Evolutionary conservation across 2,888 invertebrate species (phyloP).

Genomic region (Epirrhoe tristata): DNA sequence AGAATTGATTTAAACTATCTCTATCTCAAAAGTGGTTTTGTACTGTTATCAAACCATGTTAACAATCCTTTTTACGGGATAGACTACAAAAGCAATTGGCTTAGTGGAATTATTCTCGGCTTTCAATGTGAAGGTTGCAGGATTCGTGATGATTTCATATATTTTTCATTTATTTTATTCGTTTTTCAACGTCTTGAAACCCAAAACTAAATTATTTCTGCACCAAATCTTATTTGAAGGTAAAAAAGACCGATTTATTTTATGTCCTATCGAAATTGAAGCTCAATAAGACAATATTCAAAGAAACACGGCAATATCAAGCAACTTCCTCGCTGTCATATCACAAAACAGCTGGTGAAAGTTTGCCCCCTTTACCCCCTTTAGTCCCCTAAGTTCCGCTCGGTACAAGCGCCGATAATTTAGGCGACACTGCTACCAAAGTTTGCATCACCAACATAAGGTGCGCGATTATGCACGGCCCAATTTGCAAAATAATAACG

Average conservation of each 20-base stretch:
- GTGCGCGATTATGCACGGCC: conserved; percentile 50
- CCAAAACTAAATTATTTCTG: no score
- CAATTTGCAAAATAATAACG: conserved; percentile 27
- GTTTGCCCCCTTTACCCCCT: conserved; percentile 46
- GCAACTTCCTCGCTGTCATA: conserved; percentile 42
- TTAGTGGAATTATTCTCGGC: no score
- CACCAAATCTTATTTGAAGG: no score
- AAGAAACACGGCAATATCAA: conserved; percentile 35
- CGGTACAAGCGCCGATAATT: conserved; percentile 64
- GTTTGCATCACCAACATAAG: conserved; percentile 69
- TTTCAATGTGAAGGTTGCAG: no score
- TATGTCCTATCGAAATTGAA: neutral
- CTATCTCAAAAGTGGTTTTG: no score
- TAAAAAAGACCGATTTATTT: no score
- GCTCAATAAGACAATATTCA: conserved; percentile 25
- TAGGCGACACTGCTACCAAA: conserved; percentile 66
- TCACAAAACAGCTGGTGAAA: conserved; percentile 45
- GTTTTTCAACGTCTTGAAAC: no score
- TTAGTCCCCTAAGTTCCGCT: conserved; percentile 29
- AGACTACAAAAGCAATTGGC: no score
- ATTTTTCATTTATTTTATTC: no score
- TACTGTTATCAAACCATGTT: no score
- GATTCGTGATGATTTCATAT: no score
- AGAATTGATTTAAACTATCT: neutral
- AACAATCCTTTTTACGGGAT: no score